Base-by-base conservation (phyloP, 2,888 invertebrate species). In the Ctenicera cuprea region DNA sequence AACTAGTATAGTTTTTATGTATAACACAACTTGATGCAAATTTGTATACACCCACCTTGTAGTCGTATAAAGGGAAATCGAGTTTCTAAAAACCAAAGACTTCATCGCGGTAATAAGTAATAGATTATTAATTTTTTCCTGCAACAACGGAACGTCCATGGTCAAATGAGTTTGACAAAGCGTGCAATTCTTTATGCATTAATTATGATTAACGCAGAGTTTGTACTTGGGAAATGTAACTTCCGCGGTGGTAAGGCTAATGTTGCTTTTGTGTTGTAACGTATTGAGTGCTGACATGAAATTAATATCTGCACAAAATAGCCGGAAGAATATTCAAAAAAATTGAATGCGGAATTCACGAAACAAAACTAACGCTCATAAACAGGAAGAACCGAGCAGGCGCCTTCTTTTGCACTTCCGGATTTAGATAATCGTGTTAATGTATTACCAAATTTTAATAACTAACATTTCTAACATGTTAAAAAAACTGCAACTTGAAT, bases 361-460 rank as follows among this genome's bases (percentile, higher is more conserved):
- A 9, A 45, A 48, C 14, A 48, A 48, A 48, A 48, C 48, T 18
- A 18, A 48, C 18, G 18, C 18, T 16, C 52, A 30, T 26, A 30
- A 54, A n/a, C 54, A 54, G 54, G 54, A 54, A 54, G 54, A 11
- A 33, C 16, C 5, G 33, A 7, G 4, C 8, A 14, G 30, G 54
- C 30, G 30, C 30, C 30, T 45, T 45, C 18, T 54, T 26, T 30
- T 30, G 30, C 14, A 14, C 30, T 54, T 54, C 54, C 54, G 54
- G 54, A 54, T 54, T 54, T 54, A 30, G 14, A n/a, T 30, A 54
- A 54, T n/a, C 30, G 26, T 54, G 54, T 54, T 54, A 54, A 30
- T 54, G 12, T 30, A 14, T 45, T 18, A 26, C 22, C 26, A 30
- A 54, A 48, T 20, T 48, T 48, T 48, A 48, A 48, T 48, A 3